phyloP scores from a whole-genome alignment of 1,140 invertebrate species.

The Musca vetustissima region DNA sequence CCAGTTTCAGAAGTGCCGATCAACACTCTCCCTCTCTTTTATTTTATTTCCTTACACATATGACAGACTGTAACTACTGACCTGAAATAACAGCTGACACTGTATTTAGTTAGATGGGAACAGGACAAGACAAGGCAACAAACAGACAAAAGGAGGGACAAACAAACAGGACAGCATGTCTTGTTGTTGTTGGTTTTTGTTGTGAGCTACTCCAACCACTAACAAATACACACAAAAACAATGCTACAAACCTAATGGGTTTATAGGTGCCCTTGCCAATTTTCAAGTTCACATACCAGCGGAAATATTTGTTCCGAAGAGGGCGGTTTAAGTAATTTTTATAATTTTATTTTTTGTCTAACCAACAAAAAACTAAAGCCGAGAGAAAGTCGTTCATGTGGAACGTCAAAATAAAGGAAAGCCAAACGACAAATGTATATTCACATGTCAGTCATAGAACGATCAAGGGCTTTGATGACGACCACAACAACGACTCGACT shows the following conservation, averaged over 20 bases:
- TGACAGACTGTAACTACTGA: conserved; percentile 5
- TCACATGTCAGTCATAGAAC: conserved; percentile 16
- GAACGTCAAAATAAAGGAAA: conserved; percentile 3
- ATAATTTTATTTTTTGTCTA: background rate
- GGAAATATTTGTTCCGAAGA: conserved; percentile 2
- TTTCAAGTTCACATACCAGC: conserved; percentile 25
- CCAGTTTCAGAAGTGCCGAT: too few species aligned
- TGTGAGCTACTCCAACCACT: too few species aligned
- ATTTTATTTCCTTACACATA: too few species aligned
- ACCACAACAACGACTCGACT: too few species aligned
- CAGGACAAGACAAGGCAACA: too few species aligned
- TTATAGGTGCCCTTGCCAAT: conserved; percentile 23
- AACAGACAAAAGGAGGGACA: too few species aligned
- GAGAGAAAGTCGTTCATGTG: conserved; percentile 11
- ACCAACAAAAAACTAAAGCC: conserved; percentile 3
- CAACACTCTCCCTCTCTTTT: too few species aligned
- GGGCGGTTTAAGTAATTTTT: conserved; percentile 19
- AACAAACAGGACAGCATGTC: too few species aligned
- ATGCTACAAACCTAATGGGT: background rate
- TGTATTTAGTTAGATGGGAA: background rate
- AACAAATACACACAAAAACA: too few species aligned
- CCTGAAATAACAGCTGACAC: conserved; percentile 26
- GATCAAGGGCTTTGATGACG: background rate
- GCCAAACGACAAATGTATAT: conserved; percentile 9
- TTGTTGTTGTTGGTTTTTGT: too few species aligned